Conservation (phyloP, 2,888 invertebrate species). For the Capitulum mitella region DNA sequence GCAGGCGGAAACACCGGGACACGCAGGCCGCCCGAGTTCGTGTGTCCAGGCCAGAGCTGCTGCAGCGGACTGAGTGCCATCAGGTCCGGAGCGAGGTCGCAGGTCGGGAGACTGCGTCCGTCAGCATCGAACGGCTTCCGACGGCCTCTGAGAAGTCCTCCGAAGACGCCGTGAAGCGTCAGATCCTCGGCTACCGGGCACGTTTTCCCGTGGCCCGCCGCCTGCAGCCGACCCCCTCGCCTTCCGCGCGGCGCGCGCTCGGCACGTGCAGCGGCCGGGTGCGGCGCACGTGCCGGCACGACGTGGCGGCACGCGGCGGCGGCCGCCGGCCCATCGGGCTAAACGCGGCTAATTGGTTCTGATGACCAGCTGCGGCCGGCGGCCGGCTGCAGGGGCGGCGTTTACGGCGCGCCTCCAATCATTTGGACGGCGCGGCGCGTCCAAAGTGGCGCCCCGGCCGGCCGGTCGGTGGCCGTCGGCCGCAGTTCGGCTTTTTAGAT, state of each 20-base stretch:
- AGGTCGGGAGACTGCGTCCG: too few relatives aligned
- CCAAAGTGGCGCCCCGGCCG: background rate
- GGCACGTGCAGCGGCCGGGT: background rate
- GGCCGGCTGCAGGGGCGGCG: background rate
- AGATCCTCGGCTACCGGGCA: background rate
- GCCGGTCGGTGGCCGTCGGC: too few relatives aligned
- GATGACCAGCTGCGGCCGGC: background rate
- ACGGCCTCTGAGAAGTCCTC: too few relatives aligned
- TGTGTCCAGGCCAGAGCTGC: too few relatives aligned
- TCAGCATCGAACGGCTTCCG: too few relatives aligned
- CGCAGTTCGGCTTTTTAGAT: too few relatives aligned
- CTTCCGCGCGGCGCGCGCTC: background rate
- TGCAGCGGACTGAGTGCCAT: too few relatives aligned
- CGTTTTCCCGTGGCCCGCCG: background rate
- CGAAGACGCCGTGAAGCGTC: too few relatives aligned
- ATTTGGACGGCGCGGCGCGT: background rate
- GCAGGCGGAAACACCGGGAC: too few relatives aligned
- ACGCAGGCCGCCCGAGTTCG: too few relatives aligned
- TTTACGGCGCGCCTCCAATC: background rate
- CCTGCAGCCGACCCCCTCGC: background rate
- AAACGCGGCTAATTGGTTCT: background rate
- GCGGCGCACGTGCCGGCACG: constrained; percentile 2
- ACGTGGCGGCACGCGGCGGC: constrained; percentile 9
- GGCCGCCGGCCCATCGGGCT: background rate
- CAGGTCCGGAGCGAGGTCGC: too few relatives aligned